phyloP scores from a whole-genome alignment of 2,113 vertebrate species.

The Callopanchax toddi region DNA sequence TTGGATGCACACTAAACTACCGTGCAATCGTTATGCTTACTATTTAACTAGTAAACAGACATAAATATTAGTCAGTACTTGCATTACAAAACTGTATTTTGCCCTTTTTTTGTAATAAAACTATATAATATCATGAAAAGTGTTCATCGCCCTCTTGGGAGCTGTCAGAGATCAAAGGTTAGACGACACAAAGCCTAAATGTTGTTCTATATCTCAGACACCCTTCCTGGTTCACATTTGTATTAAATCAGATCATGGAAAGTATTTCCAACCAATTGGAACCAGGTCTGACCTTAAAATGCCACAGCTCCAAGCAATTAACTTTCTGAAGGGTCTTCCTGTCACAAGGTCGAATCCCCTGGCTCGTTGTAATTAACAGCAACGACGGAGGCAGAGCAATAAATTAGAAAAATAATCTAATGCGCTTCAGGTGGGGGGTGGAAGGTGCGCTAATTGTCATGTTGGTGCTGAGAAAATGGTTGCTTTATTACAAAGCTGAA shows the following conservation, averaged over 20 bases:
- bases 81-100: too few species aligned
- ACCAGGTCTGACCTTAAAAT: constrained; percentile 58
- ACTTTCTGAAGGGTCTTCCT: constrained; percentile 47
- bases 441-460: constrained; percentile 11
- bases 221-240: not conserved
- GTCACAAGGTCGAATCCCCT: constrained; percentile 55
- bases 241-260: constrained; percentile 31
- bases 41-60: too few species aligned
- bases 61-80: too few species aligned
- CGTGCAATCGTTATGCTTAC: too few species aligned
- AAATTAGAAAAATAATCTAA: constrained; percentile 13
- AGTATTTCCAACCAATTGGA: constrained; percentile 36
- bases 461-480: not conserved
- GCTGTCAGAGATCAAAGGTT: constrained; percentile 1
- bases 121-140: not conserved
- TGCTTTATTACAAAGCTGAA: too few species aligned
- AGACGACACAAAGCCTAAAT: not conserved
- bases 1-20: too few species aligned
- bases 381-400: constrained; percentile 37
- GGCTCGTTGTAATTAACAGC: constrained; percentile 60
- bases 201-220: constrained; percentile 5
- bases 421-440: constrained; percentile 6
- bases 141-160: not conserved
- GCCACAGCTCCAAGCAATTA: constrained; percentile 56
- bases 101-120: too few species aligned